These are phyloP conservation scores for rat (Rattus norvegicus) DNA, from an alignment of 2,113 vertebrate genomes.

Conservation along the genomic window GRCr8 NC_086019.1:211937001-211937500, in stretches of 20 bases:
- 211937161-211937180: not conserved
- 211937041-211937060: not conserved
- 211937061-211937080: not conserved
- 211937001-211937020: not conserved
- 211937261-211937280: too few relatives aligned
- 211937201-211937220: not conserved
- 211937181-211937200: not conserved
- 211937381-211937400: too few relatives aligned
- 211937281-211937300: too few relatives aligned
- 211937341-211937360: too few relatives aligned
- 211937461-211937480: not conserved
- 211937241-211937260: not conserved
- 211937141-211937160: not conserved
- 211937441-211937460: not conserved
- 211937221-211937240: not conserved
- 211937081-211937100: not conserved
- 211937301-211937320: too few relatives aligned
- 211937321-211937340: too few relatives aligned
- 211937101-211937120: not conserved
- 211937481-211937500: slow-evolving; percentile 30
- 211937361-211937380: too few relatives aligned
- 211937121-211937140: not conserved
- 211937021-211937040: not conserved
- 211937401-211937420: too few relatives aligned
- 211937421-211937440: not conserved